Base-by-base conservation (phyloP, 1,140 invertebrate genomes). In the Drosophila persimilis region DNA sequence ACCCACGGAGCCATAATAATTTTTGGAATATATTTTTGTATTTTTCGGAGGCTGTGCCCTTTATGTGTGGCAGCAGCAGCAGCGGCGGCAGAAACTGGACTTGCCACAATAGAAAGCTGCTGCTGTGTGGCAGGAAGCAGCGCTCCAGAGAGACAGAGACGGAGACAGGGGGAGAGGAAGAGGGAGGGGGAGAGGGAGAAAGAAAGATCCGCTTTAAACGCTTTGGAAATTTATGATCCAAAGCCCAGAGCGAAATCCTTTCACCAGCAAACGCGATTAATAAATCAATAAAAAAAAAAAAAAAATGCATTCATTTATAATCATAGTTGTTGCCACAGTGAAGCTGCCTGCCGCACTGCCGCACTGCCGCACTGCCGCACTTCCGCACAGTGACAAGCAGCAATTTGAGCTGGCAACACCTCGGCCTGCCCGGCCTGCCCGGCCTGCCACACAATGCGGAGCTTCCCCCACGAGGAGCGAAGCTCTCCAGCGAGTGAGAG, bases 171-270 rank as follows among this genome's bases (percentile, higher is more conserved):
- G 24, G 13, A 44, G 26, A 2, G 15, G 17, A 0, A 55, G 59
- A 51, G n/a, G 24, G 13, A 44, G 26, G 1, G 15, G 17, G 17
- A 55, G 59, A 51, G 56, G 60, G 0, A 44, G 24, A 24, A 57
- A 43, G 5, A 26, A 43, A 63, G 71, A 63, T 73, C 71, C 51
- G 70, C 60, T 81, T 81, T 74, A 85, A 86, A 75, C 52, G 76
- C 56, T 80, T 65, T 57, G 29, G 26, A 73, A 85, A 85, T 88
- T 86, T 88, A 85, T 74, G 81, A 50, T 45, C 51, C 56, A 67
- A 54, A 44, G 80, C 83, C 83, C 51, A 79, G 52, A 86, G 83
- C 83, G 55, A 83, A 86, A 86, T 89, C 83, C 84, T 86, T 86
- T 86, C 83, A 86, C 83, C 83, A 79, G 67, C 57, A 46, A 52